Evolutionary conservation across 1,140 invertebrate genomes (phyloP), one percentile per base, ranked within the genome.

Genomic region (Zaprionus capensis): DNA sequence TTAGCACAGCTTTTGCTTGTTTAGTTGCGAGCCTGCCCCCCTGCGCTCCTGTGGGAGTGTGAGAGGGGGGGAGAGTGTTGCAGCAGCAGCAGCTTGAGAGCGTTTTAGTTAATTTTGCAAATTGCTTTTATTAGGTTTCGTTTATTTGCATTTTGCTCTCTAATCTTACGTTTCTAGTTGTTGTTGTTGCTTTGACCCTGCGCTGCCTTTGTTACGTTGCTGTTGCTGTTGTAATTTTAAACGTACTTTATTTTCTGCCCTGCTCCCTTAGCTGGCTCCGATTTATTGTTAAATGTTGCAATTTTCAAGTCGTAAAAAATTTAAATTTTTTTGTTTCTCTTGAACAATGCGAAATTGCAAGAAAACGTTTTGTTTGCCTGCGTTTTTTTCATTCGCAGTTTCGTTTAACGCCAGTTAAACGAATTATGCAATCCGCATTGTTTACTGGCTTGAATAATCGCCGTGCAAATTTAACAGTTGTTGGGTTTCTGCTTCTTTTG

Each of bases 101-200:
- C 86, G 82, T 82, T 90, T 91, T 91, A 77, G 57, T 86, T 91
- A 91, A 91, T 91, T 91, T 91, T 58, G 38, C 76, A 91, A 91
- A 91, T 91, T 91, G 87, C 83, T 91, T 91, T 91, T 91, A 91
- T 91, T 91, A 91, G 87, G 76, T 91, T 91, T 82, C 78, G 88
- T 91, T 91, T 91, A 91, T 91, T 91, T 91, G 87, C 83, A 91
- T 91, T 91, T 91, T 91, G 88, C 28, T 79, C 88, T 91, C 87
- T 91, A 91, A 91, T 91, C 87, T 91, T 91, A 87, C 72, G 79
- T 57, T 76, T 80, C 56, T 71, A n/a, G 41, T 62, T 70, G 66
- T 36, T 68, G 58, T 56, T 77, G 46, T 70, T 68, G 66, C 38
- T 67, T 75, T 85, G 72, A 82, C 85, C 81, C 78, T 81, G 66